Evolutionary conservation across 2,888 invertebrate species (phyloP), one percentile per base, ranked within the genome.

Genomic region (Ctenicera cuprea): DNA sequence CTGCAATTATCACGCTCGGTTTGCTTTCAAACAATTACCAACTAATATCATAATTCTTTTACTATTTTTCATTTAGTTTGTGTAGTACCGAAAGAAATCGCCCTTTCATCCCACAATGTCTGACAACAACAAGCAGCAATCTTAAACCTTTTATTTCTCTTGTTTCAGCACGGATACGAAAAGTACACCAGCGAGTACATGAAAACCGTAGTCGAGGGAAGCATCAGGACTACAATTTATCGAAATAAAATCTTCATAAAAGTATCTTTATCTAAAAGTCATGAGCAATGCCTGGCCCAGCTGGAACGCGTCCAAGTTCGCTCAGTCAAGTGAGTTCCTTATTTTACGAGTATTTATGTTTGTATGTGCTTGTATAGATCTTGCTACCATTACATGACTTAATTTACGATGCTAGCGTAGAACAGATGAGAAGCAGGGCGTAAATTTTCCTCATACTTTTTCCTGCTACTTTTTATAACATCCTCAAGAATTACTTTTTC

Each of bases 191-290:
- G 9, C 75, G 83, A 33, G 84, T 88, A 50, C 87, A 91, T 80
- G 89, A 91, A 61, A 87, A 88, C 81, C 80, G 90, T 78, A 87
- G 89, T 38, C 86, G 91, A 54, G 85, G 88, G 83, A 81, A 88
- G 63, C 85, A 89, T 73, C 82, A 88, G 80, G 79, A 77, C 82
- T 7, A 76, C 82, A 7, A 78, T 85, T 38, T 83, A 85, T 75
- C 79, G 75, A 61, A 85, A 82, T 62, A 78, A 79, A 45, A 81
- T 85, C 73, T 83, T 83, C 62, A 68, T 85, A 14, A 85, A 83
- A 75, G 75, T 85, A 20, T 75, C 78, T 16, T 77, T 84, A n/a
- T 64, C 77, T 33, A 84, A 82, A 74, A 80, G 80, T 54, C 79
- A 79, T 4, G 80, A 80, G 43, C 59, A 77, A 16, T 82, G 79